Percentiles rank a stretch among this genome's conserved stretches.
These are phyloP conservation scores for Melanotaenia pygmaea DNA, from an alignment of 2,797 vertebrate species.

Conservation along the genomic window DNA sequence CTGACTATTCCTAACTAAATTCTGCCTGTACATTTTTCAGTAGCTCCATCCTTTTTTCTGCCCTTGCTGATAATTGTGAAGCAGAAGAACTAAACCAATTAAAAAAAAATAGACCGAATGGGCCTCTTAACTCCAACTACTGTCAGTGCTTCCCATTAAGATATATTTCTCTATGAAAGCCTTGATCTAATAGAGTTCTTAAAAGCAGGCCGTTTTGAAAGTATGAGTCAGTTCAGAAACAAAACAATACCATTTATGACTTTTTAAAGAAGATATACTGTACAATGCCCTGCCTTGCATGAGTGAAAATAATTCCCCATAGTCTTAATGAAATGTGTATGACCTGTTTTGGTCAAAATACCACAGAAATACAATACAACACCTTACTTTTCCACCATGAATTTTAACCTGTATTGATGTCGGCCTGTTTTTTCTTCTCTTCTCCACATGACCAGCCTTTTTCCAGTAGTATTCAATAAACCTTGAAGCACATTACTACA, in stretches of 20 bases:
- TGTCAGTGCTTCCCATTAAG: slow-evolving; percentile 13
- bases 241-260: not conserved
- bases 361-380: not conserved
- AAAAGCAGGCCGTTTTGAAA: not conserved
- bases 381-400: not conserved
- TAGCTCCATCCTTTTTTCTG: not conserved
- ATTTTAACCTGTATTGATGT: not conserved
- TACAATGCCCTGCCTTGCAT: not conserved
- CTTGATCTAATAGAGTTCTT: not conserved
- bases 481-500: not conserved
- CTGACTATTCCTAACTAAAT: slow-evolving; percentile 2
- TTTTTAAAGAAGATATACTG: not conserved
- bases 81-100: not conserved
- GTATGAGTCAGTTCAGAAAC: not conserved
- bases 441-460: not conserved
- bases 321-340: not conserved
- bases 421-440: not conserved
- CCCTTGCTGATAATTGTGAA: not conserved
- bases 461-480: not conserved
- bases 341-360: not conserved
- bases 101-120: not conserved
- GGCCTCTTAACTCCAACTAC: not conserved
- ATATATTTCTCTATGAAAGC: slow-evolving; percentile 3
- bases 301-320: not conserved
- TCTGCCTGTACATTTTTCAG: slow-evolving; percentile 4